Conservation (phyloP, 2,113 vertebrate species). For the Fukomys damarensis region DNA sequence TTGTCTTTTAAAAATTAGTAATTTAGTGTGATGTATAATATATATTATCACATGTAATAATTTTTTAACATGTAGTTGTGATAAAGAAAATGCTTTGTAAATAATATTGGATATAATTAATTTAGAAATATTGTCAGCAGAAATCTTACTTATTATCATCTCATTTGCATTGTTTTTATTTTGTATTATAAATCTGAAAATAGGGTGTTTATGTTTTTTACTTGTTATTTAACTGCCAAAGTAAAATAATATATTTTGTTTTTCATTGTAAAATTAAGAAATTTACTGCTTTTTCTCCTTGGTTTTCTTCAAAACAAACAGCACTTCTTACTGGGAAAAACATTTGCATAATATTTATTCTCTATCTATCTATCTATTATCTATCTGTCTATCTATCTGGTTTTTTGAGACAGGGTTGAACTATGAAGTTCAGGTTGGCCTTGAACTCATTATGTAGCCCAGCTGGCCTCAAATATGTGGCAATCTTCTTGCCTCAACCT, state of each 20-base stretch:
- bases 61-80: not conserved
- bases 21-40: not conserved
- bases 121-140: constrained; percentile 3
- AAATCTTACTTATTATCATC: not conserved
- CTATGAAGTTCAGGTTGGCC: not conserved
- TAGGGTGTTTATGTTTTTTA: not conserved
- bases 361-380: not conserved
- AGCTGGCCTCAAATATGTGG: not conserved
- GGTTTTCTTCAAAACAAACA: not conserved
- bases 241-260: constrained; percentile 41
- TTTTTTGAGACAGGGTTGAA: not conserved
- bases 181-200: constrained; percentile 24
- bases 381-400: not conserved
- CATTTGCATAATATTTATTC: constrained; percentile 28
- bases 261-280: not conserved
- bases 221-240: not conserved
- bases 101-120: not conserved
- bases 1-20: constrained; percentile 15
- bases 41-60: not conserved
- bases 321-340: constrained; percentile 13
- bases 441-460: not conserved
- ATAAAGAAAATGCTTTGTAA: constrained; percentile 22
- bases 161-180: constrained; percentile 51
- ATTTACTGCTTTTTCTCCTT: not conserved
- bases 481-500: not conserved